A percentile compares a stretch with the other conserved stretches of the same genome.
These are phyloP conservation scores for Mantis religiosa DNA, from an alignment of 2,888 invertebrate species.

Conservation along the genomic window DNA sequence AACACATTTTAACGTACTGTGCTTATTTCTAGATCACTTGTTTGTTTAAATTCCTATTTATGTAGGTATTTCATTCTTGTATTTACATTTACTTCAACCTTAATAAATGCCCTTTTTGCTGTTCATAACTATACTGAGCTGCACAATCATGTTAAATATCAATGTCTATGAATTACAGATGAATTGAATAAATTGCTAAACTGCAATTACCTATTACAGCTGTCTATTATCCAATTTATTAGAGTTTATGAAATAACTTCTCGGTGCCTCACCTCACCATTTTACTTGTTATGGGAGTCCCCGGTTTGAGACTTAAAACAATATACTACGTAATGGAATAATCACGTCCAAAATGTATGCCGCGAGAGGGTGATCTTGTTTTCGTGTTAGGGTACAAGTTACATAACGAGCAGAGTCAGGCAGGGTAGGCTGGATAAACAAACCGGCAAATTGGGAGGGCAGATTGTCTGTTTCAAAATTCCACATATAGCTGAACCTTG, in stretches of 20 bases:
- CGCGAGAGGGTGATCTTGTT: neutral
- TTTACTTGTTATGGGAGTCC: no score
- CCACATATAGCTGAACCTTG: neutral
- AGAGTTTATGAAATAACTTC: neutral
- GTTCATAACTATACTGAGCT: no score
- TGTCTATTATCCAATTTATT: neutral
- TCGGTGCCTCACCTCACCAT: neutral
- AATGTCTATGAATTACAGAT: no score
- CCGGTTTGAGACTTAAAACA: neutral
- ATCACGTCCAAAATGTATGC: neutral
- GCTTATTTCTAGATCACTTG: no score
- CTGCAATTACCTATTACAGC: no score
- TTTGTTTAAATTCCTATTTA: no score
- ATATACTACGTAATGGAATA: constrained; percentile 1
- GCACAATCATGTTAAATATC: no score
- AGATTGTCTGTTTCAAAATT: constrained; percentile 3
- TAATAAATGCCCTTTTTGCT: no score
- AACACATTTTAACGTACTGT: no score
- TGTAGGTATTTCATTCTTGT: no score
- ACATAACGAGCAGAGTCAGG: neutral
- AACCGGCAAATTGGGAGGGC: constrained; percentile 14
- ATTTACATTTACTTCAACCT: no score
- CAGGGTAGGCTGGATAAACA: neutral
- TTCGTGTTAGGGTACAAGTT: neutral
- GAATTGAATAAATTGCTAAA: no score